Conservation (phyloP, 2,888 invertebrate species). For the Luffia ferchaultella region DNA sequence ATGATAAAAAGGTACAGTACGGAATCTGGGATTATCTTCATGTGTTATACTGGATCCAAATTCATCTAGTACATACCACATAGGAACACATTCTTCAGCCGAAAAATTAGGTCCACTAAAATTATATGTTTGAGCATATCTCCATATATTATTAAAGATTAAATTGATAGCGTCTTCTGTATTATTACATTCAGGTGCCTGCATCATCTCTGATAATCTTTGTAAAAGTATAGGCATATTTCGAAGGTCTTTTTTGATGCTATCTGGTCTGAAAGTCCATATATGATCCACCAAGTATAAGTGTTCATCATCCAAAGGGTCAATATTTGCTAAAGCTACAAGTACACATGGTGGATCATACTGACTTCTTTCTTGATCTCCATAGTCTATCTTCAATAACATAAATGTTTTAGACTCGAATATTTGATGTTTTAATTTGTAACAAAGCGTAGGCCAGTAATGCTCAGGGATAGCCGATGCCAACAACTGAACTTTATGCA, state of each 20-base stretch:
- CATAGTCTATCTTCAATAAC: slow-evolving; percentile 74
- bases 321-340: slow-evolving; percentile 62
- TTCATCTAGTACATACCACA: slow-evolving; percentile 97
- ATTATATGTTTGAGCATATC: slow-evolving; percentile 80
- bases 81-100: slow-evolving; percentile 73
- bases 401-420: slow-evolving; percentile 79
- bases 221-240: slow-evolving; percentile 71
- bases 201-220: slow-evolving; percentile 79
- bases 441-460: slow-evolving; percentile 73
- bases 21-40: slow-evolving; percentile 80
- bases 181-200: slow-evolving; percentile 33
- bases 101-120: slow-evolving; percentile 66
- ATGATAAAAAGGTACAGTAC: slow-evolving; percentile 82
- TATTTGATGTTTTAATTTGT: slow-evolving; percentile 69
- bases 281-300: slow-evolving; percentile 91
- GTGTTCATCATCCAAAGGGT: slow-evolving; percentile 66
- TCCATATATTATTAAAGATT: slow-evolving; percentile 79
- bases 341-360: slow-evolving; percentile 73
- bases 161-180: slow-evolving; percentile 55
- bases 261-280: slow-evolving; percentile 82
- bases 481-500: slow-evolving; percentile 72
- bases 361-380: slow-evolving; percentile 48
- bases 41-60: slow-evolving; percentile 87
- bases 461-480: slow-evolving; percentile 73
- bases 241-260: slow-evolving; percentile 69